These are phyloP conservation scores for Centruroides sculpturatus DNA, from an alignment of 1,140 invertebrate genomes.

Conservation along the genomic window DNA sequence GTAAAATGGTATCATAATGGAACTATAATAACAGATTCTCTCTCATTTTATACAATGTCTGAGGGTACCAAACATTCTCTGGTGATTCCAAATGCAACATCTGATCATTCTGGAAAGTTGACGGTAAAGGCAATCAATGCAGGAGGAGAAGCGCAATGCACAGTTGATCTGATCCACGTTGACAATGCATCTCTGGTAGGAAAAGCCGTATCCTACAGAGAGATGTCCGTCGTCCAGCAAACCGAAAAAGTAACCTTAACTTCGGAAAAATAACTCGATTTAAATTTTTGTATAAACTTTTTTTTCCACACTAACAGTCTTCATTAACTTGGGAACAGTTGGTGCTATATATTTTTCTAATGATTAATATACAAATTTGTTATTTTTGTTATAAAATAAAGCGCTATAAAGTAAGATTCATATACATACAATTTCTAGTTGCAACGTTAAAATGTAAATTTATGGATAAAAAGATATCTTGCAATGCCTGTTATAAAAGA, in stretches of 20 bases:
- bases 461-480: no score
- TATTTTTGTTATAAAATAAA: no score
- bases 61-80: slow-evolving; percentile 50
- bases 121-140: slow-evolving; percentile 53
- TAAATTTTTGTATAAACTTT: no score
- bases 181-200: slow-evolving; percentile 33
- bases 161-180: slow-evolving; percentile 55
- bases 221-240: slow-evolving; percentile 5
- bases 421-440: no score
- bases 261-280: no score
- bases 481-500: no score
- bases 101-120: slow-evolving; percentile 49
- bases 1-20: slow-evolving; percentile 67
- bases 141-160: slow-evolving; percentile 59
- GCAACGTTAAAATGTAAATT: no score
- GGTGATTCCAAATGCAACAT: slow-evolving; percentile 52
- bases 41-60: slow-evolving; percentile 33
- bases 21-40: slow-evolving; percentile 30
- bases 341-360: no score
- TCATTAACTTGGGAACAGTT: no score
- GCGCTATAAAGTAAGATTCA: no score
- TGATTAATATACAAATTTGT: no score
- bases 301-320: no score
- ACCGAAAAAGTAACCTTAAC: slow-evolving; percentile 1
- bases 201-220: slow-evolving; percentile 4